Evolutionary conservation across 1,140 invertebrate genomes (phyloP).

Genomic region (Bemisia tabaci): DNA sequence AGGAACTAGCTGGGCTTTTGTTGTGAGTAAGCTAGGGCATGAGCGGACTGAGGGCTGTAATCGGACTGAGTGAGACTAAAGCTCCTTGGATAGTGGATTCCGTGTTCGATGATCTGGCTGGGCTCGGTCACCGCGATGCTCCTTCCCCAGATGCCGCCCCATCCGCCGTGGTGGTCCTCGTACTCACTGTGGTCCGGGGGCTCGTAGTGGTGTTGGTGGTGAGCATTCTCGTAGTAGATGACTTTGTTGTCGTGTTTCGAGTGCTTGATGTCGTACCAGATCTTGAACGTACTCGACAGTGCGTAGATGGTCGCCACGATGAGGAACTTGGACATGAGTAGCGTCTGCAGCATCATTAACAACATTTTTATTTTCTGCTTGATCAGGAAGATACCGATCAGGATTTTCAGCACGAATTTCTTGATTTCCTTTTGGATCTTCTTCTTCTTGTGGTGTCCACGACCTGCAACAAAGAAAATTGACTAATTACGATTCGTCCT

Average conservation of each 20-base stretch:
- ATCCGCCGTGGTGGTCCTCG: slow-evolving; percentile 18
- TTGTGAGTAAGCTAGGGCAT: neutral
- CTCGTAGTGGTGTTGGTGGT: slow-evolving; percentile 25
- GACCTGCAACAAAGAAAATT: slow-evolving; percentile 14
- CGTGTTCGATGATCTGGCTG: slow-evolving; percentile 3
- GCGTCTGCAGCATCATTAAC: slow-evolving; percentile 23
- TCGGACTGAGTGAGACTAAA: neutral
- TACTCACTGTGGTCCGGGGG: slow-evolving; percentile 22
- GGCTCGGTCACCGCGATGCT: slow-evolving; percentile 19
- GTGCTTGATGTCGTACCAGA: slow-evolving; percentile 22
- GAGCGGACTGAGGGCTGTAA: neutral
- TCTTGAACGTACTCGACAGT: slow-evolving; percentile 22
- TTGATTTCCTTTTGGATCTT: slow-evolving; percentile 26
- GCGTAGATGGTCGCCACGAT: slow-evolving; percentile 23
- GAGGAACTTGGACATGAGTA: slow-evolving; percentile 24
- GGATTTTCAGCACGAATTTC: slow-evolving; percentile 24
- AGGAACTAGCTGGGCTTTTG: neutral
- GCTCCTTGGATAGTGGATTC: neutral
- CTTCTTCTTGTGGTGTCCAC: slow-evolving; percentile 25
- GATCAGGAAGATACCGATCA: slow-evolving; percentile 24
- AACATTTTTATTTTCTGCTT: slow-evolving; percentile 26
- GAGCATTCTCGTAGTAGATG: slow-evolving; percentile 26
- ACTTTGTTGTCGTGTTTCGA: slow-evolving; percentile 19
- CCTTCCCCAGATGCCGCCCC: slow-evolving; percentile 23
- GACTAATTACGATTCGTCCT: too few relatives aligned